Evolutionary conservation across 1,140 invertebrate species (phyloP).

Genomic region (Zaprionus davidi): DNA sequence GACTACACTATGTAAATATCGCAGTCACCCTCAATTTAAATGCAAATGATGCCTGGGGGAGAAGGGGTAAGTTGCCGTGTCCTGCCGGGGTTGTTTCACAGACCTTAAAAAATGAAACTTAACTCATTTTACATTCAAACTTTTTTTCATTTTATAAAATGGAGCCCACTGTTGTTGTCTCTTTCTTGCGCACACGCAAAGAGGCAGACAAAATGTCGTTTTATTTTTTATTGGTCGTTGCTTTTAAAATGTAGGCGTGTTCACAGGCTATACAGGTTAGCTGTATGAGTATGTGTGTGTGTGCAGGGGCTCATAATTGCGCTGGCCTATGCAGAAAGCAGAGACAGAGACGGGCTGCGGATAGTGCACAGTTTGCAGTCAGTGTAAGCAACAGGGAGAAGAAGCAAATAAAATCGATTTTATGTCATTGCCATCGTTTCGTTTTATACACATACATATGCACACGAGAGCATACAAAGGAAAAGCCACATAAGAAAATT

Average conservation of each 20-base stretch:
- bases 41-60: conserved; percentile 51
- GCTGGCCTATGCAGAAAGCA: conserved; percentile 40
- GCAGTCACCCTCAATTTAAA: conserved; percentile 61
- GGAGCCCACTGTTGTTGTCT: conserved; percentile 11
- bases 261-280: conserved; percentile 8
- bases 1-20: conserved; percentile 41
- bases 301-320: conserved; percentile 41
- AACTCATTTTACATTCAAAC: conserved; percentile 20
- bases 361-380: conserved; percentile 9
- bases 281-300: neutral
- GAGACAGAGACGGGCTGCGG: conserved; percentile 20
- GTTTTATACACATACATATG: conserved; percentile 35
- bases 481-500: conserved; percentile 37
- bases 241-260: conserved; percentile 59
- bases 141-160: conserved; percentile 46
- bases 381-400: conserved; percentile 1
- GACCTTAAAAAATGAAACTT: neutral
- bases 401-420: conserved; percentile 73
- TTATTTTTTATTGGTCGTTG: conserved; percentile 54
- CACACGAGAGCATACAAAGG: conserved; percentile 45
- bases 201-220: conserved; percentile 11
- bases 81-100: conserved; percentile 7
- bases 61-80: conserved; percentile 20
- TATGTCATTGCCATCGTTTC: conserved; percentile 68
- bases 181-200: neutral